phyloP scores from a whole-genome alignment of 2,888 invertebrate genomes.

The Coenonympha arcania region DNA sequence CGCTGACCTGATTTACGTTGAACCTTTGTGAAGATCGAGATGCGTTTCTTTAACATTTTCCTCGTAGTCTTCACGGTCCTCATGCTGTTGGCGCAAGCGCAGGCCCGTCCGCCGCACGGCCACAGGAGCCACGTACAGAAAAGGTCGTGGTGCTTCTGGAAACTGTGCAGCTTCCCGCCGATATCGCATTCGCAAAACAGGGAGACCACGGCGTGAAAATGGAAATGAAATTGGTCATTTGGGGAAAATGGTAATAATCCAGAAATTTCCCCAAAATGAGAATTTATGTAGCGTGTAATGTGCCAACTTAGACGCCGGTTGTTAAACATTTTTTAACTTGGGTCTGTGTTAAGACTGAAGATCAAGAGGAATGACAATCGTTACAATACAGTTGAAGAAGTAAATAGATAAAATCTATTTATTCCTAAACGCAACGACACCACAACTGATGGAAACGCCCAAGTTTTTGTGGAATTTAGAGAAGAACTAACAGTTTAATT shows the following conservation, averaged over 20 bases:
- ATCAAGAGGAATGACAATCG: no score
- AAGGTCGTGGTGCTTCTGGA: constrained; percentile 50
- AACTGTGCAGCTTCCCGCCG: constrained; percentile 50
- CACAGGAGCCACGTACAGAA: constrained; percentile 37
- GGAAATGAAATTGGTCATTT: no score
- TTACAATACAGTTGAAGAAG: no score
- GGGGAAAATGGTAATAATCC: not conserved
- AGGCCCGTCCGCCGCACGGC: constrained; percentile 41
- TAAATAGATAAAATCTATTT: no score
- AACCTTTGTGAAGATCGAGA: constrained; percentile 29
- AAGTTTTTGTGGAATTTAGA: no score
- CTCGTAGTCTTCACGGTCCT: constrained; percentile 40
- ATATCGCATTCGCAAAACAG: constrained; percentile 34
- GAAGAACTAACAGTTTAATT: not conserved
- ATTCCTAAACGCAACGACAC: no score
- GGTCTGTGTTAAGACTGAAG: no score
- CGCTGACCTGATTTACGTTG: constrained; percentile 17
- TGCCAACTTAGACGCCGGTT: not conserved
- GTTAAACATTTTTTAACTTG: no score
- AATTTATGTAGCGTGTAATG: not conserved
- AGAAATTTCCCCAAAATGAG: not conserved
- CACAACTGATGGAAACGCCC: no score
- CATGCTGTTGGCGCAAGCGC: constrained; percentile 34
- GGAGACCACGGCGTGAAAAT: not conserved
- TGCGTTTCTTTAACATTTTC: constrained; percentile 51